phyloP scores from a whole-genome alignment of 23 tunicate genomes.

The Pegea sp. region DNA sequence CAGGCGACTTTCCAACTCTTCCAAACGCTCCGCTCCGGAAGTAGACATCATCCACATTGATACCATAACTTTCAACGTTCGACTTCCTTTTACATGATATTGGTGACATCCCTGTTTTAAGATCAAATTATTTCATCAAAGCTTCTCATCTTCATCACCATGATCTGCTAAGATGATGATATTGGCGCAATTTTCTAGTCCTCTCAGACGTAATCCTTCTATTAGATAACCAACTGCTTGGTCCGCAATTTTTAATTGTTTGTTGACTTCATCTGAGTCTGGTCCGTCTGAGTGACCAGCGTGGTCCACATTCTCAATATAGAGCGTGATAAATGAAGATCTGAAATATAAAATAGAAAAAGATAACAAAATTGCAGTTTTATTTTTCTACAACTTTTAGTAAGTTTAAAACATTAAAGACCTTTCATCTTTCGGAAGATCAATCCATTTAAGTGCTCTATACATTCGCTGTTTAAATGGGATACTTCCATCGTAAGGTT shows the following conservation, averaged over 20 bases:
- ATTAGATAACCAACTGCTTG: slow-evolving; percentile 30
- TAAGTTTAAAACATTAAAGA: no score
- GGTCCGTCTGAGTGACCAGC: slow-evolving; percentile 58
- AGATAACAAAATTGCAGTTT: no score
- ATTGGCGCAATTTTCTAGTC: slow-evolving; percentile 72
- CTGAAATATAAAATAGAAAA: slow-evolving; percentile 18
- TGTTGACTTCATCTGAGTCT: slow-evolving; percentile 9
- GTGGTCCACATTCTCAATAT: slow-evolving; percentile 46
- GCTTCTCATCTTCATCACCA: slow-evolving; percentile 10
- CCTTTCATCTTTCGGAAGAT: slow-evolving; percentile 54
- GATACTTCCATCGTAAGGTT: slow-evolving; percentile 35
- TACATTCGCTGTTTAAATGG: slow-evolving; percentile 63
- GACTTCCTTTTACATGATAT: slow-evolving; percentile 31
- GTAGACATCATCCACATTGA: slow-evolving; percentile 31
- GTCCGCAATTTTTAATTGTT: slow-evolving; percentile 15
- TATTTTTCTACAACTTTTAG: no score
- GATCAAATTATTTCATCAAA: background rate
- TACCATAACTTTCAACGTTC: slow-evolving; percentile 37
- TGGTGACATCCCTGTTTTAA: slow-evolving; percentile 49
- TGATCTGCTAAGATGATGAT: slow-evolving; percentile 64
- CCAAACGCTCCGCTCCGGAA: slow-evolving; percentile 48
- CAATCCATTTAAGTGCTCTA: slow-evolving; percentile 74
- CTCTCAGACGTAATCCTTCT: slow-evolving; percentile 41
- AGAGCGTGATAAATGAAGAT: slow-evolving; percentile 39
- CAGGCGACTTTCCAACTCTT: slow-evolving; percentile 49